Evolutionary conservation across 2,797 vertebrate genomes (phyloP).

Genomic region (Manis pentadactyla): DNA sequence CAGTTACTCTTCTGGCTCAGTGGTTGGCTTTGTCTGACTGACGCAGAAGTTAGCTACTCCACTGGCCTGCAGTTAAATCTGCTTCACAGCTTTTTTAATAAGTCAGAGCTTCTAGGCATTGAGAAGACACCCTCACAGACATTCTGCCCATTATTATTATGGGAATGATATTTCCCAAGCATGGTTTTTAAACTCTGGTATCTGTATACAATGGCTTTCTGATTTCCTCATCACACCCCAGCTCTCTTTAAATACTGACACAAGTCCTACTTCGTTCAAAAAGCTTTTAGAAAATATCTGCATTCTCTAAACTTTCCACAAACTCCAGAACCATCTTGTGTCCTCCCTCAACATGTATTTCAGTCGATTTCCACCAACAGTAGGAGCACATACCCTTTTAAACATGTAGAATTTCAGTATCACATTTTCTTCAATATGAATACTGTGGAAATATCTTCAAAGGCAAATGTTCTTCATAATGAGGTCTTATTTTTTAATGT

Average conservation of each 20-base stretch:
- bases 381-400: neutral
- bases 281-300: neutral
- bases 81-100: conserved; percentile 51
- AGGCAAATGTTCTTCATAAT: neutral
- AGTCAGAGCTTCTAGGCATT: neutral
- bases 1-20: neutral
- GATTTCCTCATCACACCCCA: neutral
- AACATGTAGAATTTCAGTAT: neutral
- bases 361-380: neutral
- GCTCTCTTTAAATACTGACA: neutral
- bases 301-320: neutral
- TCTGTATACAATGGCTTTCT: neutral
- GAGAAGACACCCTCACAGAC: neutral
- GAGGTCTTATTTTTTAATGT: neutral
- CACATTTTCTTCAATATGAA: neutral
- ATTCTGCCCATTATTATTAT: neutral
- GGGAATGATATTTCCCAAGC: neutral
- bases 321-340: neutral
- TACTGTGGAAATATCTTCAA: neutral
- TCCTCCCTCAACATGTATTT: neutral
- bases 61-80: neutral
- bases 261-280: neutral
- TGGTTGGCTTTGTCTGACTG: neutral
- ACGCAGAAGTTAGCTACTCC: neutral
- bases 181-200: neutral